Evolutionary conservation across 2,113 vertebrate genomes (phyloP), one percentile per base, ranked within the genome.

Genomic region (Pteropus alecto): DNA sequence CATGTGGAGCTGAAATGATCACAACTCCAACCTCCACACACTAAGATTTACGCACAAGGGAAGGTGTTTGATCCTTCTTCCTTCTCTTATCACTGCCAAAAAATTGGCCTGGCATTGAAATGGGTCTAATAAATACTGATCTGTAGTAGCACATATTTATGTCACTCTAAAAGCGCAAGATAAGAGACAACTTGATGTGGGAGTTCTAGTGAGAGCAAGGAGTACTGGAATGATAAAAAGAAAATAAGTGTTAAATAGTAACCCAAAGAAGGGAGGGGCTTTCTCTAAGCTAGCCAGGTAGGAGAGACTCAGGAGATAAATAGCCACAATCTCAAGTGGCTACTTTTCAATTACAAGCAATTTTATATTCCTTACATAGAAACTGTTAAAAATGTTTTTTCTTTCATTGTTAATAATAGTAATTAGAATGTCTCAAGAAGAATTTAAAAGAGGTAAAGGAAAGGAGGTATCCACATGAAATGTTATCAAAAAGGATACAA

Each of bases 271-370:
- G 21, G 10, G 77, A 71, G 13, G 33, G 15, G 2, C 12, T 35
- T 82, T 63, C 67, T 83, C 26, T 38, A 24, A 90, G 77, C 38
- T 83, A 90, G 30, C 2, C 28, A 89, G 28, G 21, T 30, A 2
- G 41, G 56, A 48, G 41, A 94, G 48, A 76, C 48, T 93, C 58
- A 30, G 19, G 7, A 7, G 5, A 81, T 26, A 2, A 88, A 87
- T 2, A 87, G 24, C n/a, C 26, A 67, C 28, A 56, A 81, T 89
- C 13, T 94, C 30, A 79, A 83, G 48, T 28, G 28, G 33, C 56
- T 73, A 74, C 30, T 90, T 92, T 89, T 67, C 79, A 86, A 87
- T 90, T 90, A 94, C 1, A 82, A 63, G 56, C 19, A 73, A 84
- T 61, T 33, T 85, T 79, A 76, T 46, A 67, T 58, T 28, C 28